Evolutionary conservation across 64 coral and sea anemone species (phyloP).

Genomic region (Porites australiensis): DNA sequence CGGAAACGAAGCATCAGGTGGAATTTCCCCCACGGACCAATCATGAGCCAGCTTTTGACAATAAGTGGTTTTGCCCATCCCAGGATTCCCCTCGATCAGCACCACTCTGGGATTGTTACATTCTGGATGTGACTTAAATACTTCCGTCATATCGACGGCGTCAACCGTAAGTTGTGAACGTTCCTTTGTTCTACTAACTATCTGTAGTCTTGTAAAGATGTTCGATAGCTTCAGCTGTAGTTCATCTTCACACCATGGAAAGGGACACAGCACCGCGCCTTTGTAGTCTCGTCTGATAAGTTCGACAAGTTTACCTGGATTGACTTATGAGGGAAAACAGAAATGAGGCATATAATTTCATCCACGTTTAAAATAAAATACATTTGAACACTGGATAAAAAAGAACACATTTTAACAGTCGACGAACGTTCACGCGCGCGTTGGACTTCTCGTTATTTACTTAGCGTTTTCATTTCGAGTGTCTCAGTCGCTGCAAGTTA

Average conservation of each 20-base stretch:
- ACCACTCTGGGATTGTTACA: slow-evolving; percentile 37
- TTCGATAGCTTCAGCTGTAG: neutral
- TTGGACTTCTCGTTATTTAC: no score
- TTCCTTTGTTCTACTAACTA: slow-evolving; percentile 1
- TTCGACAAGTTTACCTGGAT: neutral
- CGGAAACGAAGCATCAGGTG: slow-evolving; percentile 8
- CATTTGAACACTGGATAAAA: no score
- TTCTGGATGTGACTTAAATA: slow-evolving; percentile 32
- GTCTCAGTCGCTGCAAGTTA: no score
- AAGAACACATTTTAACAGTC: no score
- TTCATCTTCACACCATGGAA: no score
- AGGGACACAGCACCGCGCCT: neutral
- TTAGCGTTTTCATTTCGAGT: no score
- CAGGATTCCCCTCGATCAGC: slow-evolving; percentile 41
- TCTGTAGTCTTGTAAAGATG: slow-evolving; percentile 20
- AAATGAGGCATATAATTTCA: neutral
- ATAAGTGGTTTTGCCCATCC: slow-evolving; percentile 29
- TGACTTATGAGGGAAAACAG: neutral
- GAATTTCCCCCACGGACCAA: slow-evolving; percentile 34
- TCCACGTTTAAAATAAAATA: no score
- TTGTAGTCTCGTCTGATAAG: slow-evolving; percentile 1
- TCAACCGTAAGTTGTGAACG: neutral
- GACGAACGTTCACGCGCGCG: no score
- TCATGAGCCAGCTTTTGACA: slow-evolving; percentile 53
- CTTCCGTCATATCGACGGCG: neutral